These are phyloP conservation scores for Erethizon dorsatum DNA, from an alignment of 2,797 vertebrate genomes.

Conservation along the genomic window DNA sequence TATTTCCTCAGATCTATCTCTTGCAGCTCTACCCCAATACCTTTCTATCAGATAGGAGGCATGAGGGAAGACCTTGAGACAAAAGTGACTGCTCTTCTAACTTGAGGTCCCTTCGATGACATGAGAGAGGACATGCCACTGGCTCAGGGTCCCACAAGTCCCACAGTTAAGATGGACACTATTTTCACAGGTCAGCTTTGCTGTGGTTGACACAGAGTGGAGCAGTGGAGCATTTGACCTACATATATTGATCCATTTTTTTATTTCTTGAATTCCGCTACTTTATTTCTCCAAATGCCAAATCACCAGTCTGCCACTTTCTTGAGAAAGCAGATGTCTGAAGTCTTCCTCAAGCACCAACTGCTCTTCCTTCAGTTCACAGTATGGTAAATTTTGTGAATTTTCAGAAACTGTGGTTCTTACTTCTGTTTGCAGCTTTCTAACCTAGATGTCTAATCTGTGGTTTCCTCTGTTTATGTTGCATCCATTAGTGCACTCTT, in stretches of 20 bases:
- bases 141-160: background rate
- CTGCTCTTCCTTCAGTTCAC: background rate
- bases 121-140: background rate
- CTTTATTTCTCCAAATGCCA: background rate
- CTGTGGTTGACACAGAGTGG: background rate
- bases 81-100: background rate
- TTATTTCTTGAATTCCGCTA: background rate
- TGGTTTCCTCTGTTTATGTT: background rate
- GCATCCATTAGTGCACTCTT: background rate
- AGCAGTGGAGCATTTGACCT: background rate
- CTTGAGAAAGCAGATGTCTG: background rate
- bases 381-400: background rate
- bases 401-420: background rate
- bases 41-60: background rate
- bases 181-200: background rate
- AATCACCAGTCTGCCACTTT: background rate
- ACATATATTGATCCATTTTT: background rate
- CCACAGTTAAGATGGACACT: background rate
- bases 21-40: constrained; percentile 8
- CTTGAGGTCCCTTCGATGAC: background rate
- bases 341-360: background rate
- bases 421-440: background rate
- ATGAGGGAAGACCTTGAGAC: background rate
- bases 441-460: background rate
- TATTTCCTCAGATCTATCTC: background rate